phyloP scores from a whole-genome alignment of 2,113 vertebrate species.

The Perca flavescens region DNA sequence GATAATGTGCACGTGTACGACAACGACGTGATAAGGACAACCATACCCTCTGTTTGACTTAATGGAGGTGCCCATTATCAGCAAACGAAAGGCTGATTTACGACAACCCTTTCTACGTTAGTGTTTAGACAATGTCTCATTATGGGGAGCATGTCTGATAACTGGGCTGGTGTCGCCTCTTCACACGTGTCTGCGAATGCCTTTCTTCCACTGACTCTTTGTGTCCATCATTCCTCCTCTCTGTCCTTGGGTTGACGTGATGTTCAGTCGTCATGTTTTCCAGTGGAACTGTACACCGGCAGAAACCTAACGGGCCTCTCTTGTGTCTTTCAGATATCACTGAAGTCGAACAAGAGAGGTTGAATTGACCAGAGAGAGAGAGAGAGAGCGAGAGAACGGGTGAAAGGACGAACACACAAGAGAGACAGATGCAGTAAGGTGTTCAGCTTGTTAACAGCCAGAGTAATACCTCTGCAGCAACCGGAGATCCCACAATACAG shows the following conservation, averaged over 20 bases:
- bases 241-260: conserved; percentile 38
- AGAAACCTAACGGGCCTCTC: conserved; percentile 43
- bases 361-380: conserved; percentile 7
- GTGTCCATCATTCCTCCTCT: conserved; percentile 21
- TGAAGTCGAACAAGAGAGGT: conserved; percentile 20
- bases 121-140: conserved; percentile 71
- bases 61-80: conserved; percentile 77
- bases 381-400: neutral
- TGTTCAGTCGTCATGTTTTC: conserved; percentile 63
- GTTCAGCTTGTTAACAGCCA: neutral
- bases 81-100: conserved; percentile 63
- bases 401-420: neutral
- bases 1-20: conserved; percentile 73
- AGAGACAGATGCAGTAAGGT: neutral
- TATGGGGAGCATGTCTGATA: conserved; percentile 56
- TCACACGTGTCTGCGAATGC: conserved; percentile 6
- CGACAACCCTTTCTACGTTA: conserved; percentile 59
- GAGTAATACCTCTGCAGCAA: neutral
- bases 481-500: conserved; percentile 13
- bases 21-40: conserved; percentile 67
- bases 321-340: conserved; percentile 36
- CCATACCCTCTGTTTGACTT: conserved; percentile 76
- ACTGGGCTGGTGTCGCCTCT: conserved; percentile 39
- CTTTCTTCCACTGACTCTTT: conserved; percentile 18
- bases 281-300: conserved; percentile 69